Percentiles rank a stretch among this genome's conserved stretches.
Conservation (phyloP, 30 jellyfish, hydroid and myxozoan genomes). For the Hydractinia symbiolongicarpus region DNA sequence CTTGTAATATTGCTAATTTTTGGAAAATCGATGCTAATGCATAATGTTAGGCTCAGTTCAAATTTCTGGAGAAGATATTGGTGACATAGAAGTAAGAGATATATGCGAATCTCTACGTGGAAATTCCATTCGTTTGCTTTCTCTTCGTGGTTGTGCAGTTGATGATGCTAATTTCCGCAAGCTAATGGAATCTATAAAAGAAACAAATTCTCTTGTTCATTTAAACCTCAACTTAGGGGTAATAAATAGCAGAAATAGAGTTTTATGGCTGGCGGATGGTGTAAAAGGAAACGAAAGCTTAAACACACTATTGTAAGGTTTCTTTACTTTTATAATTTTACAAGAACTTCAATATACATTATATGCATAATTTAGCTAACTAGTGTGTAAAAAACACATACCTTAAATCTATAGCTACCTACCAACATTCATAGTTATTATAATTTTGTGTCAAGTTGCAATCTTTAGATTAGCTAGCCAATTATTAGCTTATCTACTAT, state of each 20-base stretch:
- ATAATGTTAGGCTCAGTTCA: conserved; percentile 84
- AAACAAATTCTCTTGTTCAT: conserved; percentile 74
- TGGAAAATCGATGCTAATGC: too few species aligned
- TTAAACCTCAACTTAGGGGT: conserved; percentile 83
- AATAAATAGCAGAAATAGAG: conserved; percentile 61
- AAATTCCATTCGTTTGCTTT: conserved; percentile 80
- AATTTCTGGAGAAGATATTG: conserved; percentile 91
- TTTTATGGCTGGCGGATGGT: conserved; percentile 84
- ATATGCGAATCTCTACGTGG: conserved; percentile 75
- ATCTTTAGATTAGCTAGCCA: too few species aligned
- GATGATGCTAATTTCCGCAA: conserved; percentile 59
- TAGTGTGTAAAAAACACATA: too few species aligned
- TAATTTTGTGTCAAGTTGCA: too few species aligned
- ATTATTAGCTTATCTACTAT: too few species aligned
- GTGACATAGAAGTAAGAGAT: conserved; percentile 67
- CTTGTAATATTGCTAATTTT: too few species aligned
- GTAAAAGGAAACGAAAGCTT: conserved; percentile 52
- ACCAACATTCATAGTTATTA: too few species aligned
- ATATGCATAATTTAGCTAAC: too few species aligned
- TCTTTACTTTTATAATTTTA: neutral
- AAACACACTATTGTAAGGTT: conserved; percentile 68
- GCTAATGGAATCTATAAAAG: conserved; percentile 68
- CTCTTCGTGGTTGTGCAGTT: conserved; percentile 87
- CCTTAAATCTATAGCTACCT: too few species aligned
- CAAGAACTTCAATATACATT: too few species aligned